These are phyloP conservation scores for Patella ulyssiponensis DNA, from an alignment of 2,888 invertebrate genomes.

Conservation along the genomic window DNA sequence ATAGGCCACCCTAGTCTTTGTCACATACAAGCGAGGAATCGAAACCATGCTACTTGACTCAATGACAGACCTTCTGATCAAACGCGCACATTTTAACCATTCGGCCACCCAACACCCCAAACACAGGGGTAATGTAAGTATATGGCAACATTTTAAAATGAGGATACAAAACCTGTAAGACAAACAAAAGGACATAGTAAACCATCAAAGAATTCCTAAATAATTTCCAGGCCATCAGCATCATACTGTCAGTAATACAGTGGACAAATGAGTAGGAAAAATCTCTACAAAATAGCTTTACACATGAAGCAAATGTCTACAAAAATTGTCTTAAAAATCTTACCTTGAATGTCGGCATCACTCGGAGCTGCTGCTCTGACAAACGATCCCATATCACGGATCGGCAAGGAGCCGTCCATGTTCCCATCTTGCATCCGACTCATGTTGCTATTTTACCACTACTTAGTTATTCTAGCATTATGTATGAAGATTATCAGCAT, in stretches of 20 bases:
- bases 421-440: slow-evolving; percentile 16
- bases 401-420: slow-evolving; percentile 45
- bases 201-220: background rate
- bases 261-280: no score
- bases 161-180: background rate
- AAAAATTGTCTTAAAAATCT: background rate
- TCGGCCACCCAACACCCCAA: no score
- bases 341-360: slow-evolving; percentile 63
- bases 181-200: background rate
- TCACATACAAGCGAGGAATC: no score
- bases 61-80: no score
- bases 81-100: no score
- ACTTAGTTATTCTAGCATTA: background rate
- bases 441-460: background rate
- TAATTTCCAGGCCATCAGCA: no score
- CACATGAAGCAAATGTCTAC: background rate
- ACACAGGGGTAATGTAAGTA: no score
- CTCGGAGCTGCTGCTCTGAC: slow-evolving; percentile 49
- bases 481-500: background rate
- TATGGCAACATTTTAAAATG: background rate
- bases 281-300: no score
- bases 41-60: no score
- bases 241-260: no score
- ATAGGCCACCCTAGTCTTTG: no score
- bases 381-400: slow-evolving; percentile 60